Conservation (phyloP, 2,113 vertebrate species). For the Ia io region DNA sequence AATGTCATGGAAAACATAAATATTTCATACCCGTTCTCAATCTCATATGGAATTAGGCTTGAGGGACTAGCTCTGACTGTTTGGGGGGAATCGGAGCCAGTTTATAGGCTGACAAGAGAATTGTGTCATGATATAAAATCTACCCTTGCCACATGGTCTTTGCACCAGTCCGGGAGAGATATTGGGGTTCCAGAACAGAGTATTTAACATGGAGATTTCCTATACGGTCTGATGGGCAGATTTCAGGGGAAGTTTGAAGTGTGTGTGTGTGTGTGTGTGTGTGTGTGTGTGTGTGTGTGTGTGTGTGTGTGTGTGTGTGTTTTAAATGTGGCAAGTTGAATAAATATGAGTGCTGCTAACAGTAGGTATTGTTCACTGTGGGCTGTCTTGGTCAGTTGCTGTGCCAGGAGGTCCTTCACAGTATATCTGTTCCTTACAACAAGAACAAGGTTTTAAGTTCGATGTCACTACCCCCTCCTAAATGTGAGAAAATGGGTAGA, state of each 20-base stretch:
- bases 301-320: not conserved
- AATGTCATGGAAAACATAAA: not conserved
- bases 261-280: not conserved
- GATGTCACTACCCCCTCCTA: not conserved
- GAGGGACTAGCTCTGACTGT: not conserved
- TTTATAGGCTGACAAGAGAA: not conserved
- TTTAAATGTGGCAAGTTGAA: not conserved
- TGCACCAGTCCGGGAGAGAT: not conserved
- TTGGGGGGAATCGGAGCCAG: not conserved
- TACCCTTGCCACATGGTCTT: not conserved
- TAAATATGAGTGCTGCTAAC: not conserved
- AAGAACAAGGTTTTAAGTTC: not conserved
- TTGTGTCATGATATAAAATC: not conserved
- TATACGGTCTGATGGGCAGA: not conserved
- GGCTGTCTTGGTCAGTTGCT: not conserved
- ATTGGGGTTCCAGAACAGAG: not conserved
- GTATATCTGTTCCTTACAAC: not conserved
- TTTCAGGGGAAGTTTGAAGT: not conserved
- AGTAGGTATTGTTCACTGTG: not conserved
- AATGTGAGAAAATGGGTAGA: not conserved
- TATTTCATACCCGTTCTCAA: not conserved
- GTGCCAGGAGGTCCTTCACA: not conserved
- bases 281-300: not conserved
- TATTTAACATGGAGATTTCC: not conserved
- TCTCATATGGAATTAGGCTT: not conserved